These are phyloP conservation scores for Serrognathus titanus DNA, from an alignment of 2,888 invertebrate species.

Conservation along the genomic window DNA sequence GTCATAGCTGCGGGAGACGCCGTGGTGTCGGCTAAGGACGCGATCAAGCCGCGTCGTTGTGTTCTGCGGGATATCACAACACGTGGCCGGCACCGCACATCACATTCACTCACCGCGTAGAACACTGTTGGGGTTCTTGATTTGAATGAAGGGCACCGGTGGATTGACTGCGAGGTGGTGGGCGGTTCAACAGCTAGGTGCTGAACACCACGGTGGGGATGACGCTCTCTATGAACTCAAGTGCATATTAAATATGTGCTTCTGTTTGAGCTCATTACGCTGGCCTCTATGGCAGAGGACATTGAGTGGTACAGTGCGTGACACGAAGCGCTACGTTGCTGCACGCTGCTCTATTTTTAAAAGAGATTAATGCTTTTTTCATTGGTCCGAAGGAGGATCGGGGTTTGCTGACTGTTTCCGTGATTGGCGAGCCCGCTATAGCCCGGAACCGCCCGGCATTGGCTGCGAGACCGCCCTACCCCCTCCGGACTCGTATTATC, in stretches of 20 bases:
- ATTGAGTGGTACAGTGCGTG: slow-evolving; percentile 43
- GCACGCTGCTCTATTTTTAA: slow-evolving; percentile 50
- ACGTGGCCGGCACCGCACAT: slow-evolving; percentile 42
- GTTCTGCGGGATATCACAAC: slow-evolving; percentile 29
- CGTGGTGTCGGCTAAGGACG: slow-evolving; percentile 43
- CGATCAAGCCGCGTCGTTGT: slow-evolving; percentile 41
- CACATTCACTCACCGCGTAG: slow-evolving; percentile 31
- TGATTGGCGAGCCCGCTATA: slow-evolving; percentile 44
- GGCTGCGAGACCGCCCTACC: slow-evolving; percentile 40
- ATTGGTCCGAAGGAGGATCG: slow-evolving; percentile 51
- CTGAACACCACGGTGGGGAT: slow-evolving; percentile 35
- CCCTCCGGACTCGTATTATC: slow-evolving; percentile 45
- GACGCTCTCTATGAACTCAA: slow-evolving; percentile 48
- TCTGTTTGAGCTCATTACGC: slow-evolving; percentile 50
- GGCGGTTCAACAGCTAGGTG: slow-evolving; percentile 34
- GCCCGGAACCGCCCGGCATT: slow-evolving; percentile 44
- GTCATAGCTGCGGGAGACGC: slow-evolving; percentile 54
- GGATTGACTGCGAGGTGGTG: slow-evolving; percentile 33
- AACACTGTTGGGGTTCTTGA: slow-evolving; percentile 26
- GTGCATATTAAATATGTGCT: slow-evolving; percentile 46
- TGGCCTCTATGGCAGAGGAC: slow-evolving; percentile 46
- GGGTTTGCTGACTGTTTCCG: slow-evolving; percentile 32
- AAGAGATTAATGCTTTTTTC: slow-evolving; percentile 54
- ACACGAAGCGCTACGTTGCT: slow-evolving; percentile 43
- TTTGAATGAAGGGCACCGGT: slow-evolving; percentile 24